Evolutionary conservation across 2,113 vertebrate species (phyloP), one percentile per base, ranked within the genome.

Genomic region (Dendrocopos noguchii): DNA sequence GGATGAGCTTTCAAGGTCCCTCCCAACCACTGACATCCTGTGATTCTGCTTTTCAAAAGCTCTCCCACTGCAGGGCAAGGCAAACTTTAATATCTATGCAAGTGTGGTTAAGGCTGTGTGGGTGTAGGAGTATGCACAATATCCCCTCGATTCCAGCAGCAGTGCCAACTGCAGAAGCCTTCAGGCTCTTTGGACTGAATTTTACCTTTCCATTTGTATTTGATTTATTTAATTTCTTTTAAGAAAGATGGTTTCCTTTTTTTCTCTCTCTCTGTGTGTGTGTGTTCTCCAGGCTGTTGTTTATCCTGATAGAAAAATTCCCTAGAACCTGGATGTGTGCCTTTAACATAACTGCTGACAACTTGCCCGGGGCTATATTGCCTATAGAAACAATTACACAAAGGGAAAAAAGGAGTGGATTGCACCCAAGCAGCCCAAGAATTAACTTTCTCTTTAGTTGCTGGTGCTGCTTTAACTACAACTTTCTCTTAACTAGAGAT

Each of bases 261-360:
- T 84, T 50, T 50, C 4, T 42, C n/a, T n/a, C n/a, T n/a, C n/a
- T n/a, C n/a, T 42, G 39, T 42, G n/a, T n/a, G n/a, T n/a, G n/a
- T n/a, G n/a, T 42, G 39, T 42, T 85, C 87, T 90, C 46, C 19
- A 57, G 80, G 74, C n/a, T 87, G 56, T 39, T 83, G 28, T 95
- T 95, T 91, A 73, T 68, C 50, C 46, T 87, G 53, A 59, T 65
- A 47, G 27, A 70, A 84, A 86, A 88, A 56, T 83, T 82, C 15
- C 57, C 88, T 80, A 80, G 65, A 88, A 87, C 4, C 50, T 64
- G 34, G 34, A 61, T 85, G 84, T 78, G 7, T 93, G 60, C 56
- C 44, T 93, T 72, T 70, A 84, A 77, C 47, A 78, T 72, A 92
- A 93, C 86, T 64, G 86, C 27, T 91, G 85, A 91, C 71, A 93